Evolutionary conservation across 2,888 invertebrate species (phyloP), one percentile per base, ranked within the genome.

Genomic region (Agrilus biguttatus): DNA sequence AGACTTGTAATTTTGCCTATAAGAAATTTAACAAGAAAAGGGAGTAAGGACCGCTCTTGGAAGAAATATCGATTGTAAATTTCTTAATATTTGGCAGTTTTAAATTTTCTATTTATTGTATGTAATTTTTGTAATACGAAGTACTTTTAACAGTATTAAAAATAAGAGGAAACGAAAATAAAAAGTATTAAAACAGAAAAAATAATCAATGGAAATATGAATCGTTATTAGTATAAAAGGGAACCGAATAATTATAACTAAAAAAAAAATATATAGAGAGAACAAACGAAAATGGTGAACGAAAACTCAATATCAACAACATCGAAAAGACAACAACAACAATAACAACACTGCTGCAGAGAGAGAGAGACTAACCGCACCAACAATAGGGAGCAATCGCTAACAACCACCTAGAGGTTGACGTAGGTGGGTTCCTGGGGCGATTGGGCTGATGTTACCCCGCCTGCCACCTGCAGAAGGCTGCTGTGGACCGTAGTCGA

Each of bases 401-500:
- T 46, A 48, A 32, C 40, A 41, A 44, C 42, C 46, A 46, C 48
- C 48, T 48, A 48, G 44, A 89, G 87, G 80, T 89, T 89, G 70
- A 89, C 90, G 75, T 90, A 90, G 59, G 90, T 89, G 56, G 89
- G 89, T 72, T 88, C 87, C 72, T 87, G 88, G 49, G 83, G 81
- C 56, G 78, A 76, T 64, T 77, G 74, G 54, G 75, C 71, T 55
- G 76, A 73, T 51, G 67, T 63, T 49, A 66, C 64, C 71, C 74
- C 70, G 69, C 74, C 73, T 68, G 73, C 68, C 53, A 63, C 53
- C 55, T 67, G 66, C 56, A 66, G 60, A 47, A 66, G 61, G 50
- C 60, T 57, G 49, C 63, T 61, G 55, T 65, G 65, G 57, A 64
- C 62, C 44, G 63, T 54, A 45, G 63, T 54, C 41, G 63, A 60